phyloP scores from a whole-genome alignment of 2,797 vertebrate species.

The Siniperca scherzeri region DNA sequence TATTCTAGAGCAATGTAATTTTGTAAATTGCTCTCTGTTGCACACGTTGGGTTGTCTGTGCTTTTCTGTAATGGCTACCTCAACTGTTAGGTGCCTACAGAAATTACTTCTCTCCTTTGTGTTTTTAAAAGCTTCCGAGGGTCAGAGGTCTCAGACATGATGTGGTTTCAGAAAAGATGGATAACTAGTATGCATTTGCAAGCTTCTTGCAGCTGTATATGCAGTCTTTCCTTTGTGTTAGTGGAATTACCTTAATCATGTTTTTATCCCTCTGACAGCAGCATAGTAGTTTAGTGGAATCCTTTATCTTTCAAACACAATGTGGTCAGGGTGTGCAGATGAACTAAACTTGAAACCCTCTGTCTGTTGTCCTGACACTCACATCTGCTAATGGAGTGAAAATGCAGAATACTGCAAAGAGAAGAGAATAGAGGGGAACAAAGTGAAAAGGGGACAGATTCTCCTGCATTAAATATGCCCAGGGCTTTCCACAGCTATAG shows the following conservation, averaged over 20 bases:
- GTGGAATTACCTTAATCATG: conserved; percentile 19
- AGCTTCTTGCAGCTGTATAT: neutral
- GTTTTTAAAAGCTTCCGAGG: conserved; percentile 48
- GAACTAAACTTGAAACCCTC: conserved; percentile 36
- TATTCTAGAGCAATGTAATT: conserved; percentile 64
- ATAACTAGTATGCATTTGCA: conserved; percentile 13
- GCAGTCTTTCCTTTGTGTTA: conserved; percentile 18
- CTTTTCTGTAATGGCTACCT: conserved; percentile 44
- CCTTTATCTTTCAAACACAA: conserved; percentile 14
- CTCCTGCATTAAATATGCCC: conserved; percentile 81
- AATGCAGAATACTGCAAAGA: conserved; percentile 60
- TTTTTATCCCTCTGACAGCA: conserved; percentile 20
- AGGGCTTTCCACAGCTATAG: conserved; percentile 71
- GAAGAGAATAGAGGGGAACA: conserved; percentile 47
- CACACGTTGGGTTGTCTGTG: conserved; percentile 30
- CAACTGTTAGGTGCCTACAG: conserved; percentile 12
- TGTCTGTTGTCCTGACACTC: conserved; percentile 20
- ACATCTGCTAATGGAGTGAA: conserved; percentile 41
- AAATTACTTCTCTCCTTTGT: conserved; percentile 37
- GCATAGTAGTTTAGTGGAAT: neutral
- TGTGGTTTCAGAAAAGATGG: neutral
- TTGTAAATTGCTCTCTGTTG: conserved; percentile 64
- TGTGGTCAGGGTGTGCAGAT: conserved; percentile 25
- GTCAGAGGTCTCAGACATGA: conserved; percentile 18
- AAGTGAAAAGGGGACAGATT: conserved; percentile 67